Conservation (phyloP, 2,113 vertebrate genomes). For the Pyrgilauda ruficollis region DNA sequence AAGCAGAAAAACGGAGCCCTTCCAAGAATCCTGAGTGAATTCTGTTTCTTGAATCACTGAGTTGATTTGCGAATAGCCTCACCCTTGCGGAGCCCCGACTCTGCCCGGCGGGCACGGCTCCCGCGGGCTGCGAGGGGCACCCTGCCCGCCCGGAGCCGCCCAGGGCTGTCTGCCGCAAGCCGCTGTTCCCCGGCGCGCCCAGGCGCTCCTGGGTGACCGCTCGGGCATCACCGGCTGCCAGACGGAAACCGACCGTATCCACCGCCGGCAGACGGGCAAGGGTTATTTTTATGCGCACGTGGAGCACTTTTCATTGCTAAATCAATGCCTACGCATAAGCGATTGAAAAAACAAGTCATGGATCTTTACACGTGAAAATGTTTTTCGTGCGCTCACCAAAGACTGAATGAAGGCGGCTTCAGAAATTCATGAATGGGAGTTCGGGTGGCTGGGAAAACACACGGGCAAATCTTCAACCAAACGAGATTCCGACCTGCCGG, state of each 20-base stretch:
- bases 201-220: not conserved
- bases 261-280: not conserved
- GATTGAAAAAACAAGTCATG: conserved; percentile 11
- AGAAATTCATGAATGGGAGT: conserved; percentile 62
- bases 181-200: not conserved
- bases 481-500: not conserved
- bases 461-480: not conserved
- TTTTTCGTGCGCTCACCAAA: not conserved
- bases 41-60: not conserved
- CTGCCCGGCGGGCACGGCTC: not conserved
- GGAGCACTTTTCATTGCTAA: conserved; percentile 36
- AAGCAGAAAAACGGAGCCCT: not conserved
- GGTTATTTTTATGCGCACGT: conserved; percentile 55
- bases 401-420: conserved; percentile 30
- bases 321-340: conserved; percentile 30
- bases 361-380: conserved; percentile 49
- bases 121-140: not conserved
- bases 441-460: not conserved
- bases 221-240: not conserved
- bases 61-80: not conserved
- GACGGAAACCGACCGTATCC: not conserved
- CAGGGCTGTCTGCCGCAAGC: not conserved
- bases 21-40: not conserved
- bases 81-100: not conserved
- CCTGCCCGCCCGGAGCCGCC: not conserved